Conservation (phyloP, 2,888 invertebrate genomes). For the Archips xylosteana region DNA sequence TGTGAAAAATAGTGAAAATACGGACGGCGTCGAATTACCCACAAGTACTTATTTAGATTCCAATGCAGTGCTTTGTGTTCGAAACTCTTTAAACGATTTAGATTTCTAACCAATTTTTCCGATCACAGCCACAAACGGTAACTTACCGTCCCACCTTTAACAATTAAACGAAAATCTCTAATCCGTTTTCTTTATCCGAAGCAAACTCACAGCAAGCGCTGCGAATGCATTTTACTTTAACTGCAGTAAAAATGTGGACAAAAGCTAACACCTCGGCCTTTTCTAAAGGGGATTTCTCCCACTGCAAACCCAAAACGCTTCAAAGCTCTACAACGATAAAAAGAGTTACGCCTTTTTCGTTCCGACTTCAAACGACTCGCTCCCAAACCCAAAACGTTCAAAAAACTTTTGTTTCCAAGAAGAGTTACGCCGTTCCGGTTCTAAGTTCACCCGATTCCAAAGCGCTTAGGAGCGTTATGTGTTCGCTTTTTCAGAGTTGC, state of each 20-base stretch:
- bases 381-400: not conserved
- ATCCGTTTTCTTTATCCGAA: not conserved
- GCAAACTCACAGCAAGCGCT: slow-evolving; percentile 7
- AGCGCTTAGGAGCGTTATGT: slow-evolving; percentile 36
- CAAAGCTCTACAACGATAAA: not conserved
- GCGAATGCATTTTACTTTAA: slow-evolving; percentile 15
- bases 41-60: too few relatives aligned
- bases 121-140: not conserved
- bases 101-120: not conserved
- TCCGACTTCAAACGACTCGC: not conserved
- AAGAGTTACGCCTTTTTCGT: slow-evolving; percentile 16
- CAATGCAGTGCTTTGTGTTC: too few relatives aligned
- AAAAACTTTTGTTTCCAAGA: not conserved
- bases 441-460: slow-evolving; percentile 2
- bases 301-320: not conserved
- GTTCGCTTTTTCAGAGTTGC: slow-evolving; percentile 36
- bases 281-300: slow-evolving; percentile 21
- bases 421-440: slow-evolving; percentile 12
- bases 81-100: not conserved
- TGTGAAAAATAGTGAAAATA: too few relatives aligned
- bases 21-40: too few relatives aligned
- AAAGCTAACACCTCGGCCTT: slow-evolving; percentile 39
- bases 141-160: not conserved
- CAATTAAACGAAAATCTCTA: not conserved
- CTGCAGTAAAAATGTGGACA: slow-evolving; percentile 33